Conservation (phyloP, 2,888 invertebrate genomes). For the Pseudococcus viburni region DNA sequence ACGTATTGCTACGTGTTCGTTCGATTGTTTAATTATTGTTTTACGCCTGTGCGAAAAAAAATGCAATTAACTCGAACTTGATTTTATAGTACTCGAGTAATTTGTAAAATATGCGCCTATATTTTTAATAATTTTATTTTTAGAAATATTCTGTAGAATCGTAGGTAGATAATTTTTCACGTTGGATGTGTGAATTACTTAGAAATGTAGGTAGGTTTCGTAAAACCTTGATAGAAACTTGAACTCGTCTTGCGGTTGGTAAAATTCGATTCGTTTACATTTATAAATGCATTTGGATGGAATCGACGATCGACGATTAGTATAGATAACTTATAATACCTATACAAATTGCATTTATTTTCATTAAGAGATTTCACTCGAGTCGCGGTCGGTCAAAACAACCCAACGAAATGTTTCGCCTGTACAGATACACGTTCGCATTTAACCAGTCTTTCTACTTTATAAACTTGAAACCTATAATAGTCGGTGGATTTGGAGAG, state of each 20-base stretch:
- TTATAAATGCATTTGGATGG: not conserved
- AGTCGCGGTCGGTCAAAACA: not conserved
- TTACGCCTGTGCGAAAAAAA: not conserved
- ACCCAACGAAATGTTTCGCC: not conserved
- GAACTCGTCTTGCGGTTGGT: not conserved
- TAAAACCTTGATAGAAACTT: not conserved
- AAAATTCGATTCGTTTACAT: not conserved
- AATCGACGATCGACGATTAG: not conserved
- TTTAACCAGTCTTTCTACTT: slow-evolving; percentile 32
- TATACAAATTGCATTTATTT: slow-evolving; percentile 24
- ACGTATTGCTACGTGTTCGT: slow-evolving; percentile 7
- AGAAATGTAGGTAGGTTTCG: not conserved
- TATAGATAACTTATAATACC: too few species aligned
- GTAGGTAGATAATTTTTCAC: not conserved
- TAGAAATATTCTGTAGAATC: not conserved
- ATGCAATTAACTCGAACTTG: not conserved
- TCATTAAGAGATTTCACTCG: slow-evolving; percentile 27
- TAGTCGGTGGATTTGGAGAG: not conserved
- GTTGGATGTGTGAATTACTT: not conserved
- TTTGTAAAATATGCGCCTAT: too few species aligned
- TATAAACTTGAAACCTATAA: slow-evolving; percentile 4
- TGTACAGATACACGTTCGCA: not conserved
- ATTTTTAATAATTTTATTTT: not conserved
- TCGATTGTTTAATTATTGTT: not conserved
- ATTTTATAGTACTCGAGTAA: not conserved